These are phyloP conservation scores for Pangasius sanitwongsei DNA, from an alignment of 2,797 vertebrate species.

Conservation along the genomic window DNA sequence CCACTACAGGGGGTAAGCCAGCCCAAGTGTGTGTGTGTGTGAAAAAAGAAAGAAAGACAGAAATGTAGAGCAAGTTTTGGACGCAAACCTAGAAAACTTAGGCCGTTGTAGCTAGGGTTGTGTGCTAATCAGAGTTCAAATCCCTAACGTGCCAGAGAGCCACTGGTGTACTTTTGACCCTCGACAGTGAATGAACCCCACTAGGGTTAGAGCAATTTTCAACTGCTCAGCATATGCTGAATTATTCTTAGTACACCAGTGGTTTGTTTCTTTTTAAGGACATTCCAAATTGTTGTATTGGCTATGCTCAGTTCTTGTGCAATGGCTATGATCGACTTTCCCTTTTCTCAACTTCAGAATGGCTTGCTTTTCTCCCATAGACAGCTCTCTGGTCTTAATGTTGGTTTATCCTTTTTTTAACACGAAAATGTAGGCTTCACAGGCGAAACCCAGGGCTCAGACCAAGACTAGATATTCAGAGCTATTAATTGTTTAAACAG, in stretches of 20 bases:
- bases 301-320: no score
- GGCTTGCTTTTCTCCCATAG: not conserved
- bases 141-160: not conserved
- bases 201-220: not conserved
- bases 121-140: not conserved
- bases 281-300: not conserved
- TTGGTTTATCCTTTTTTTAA: not conserved
- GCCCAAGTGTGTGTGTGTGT: constrained; percentile 22
- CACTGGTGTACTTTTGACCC: not conserved
- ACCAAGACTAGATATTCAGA: not conserved
- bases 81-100: not conserved
- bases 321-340: no score
- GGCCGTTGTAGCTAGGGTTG: not conserved
- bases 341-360: not conserved
- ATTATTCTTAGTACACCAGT: not conserved
- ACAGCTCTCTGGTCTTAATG: not conserved
- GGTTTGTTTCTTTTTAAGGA: not conserved
- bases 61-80: not conserved
- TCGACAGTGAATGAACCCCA: not conserved
- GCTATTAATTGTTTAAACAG: not conserved
- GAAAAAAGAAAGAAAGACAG: not conserved
- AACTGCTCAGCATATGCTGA: not conserved
- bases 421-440: not conserved
- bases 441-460: not conserved
- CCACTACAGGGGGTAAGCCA: constrained; percentile 24